phyloP scores from a whole-genome alignment of 2,797 vertebrate genomes.

The Onychomys torridus region DNA sequence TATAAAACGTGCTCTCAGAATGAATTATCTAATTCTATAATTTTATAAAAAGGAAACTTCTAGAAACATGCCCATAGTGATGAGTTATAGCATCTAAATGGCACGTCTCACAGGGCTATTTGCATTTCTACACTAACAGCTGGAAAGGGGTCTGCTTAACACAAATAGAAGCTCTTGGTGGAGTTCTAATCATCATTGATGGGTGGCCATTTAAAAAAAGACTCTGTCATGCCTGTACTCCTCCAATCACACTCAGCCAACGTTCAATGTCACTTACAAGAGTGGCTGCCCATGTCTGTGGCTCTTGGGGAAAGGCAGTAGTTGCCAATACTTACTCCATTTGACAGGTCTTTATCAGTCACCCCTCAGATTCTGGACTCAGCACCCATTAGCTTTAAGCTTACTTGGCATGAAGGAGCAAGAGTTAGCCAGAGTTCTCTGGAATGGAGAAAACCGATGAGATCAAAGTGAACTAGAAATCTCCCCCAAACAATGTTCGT shows the following conservation, averaged over 20 bases:
- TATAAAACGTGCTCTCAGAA: slow-evolving; percentile 32
- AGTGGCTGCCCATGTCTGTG: neutral
- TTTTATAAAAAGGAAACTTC: slow-evolving; percentile 29
- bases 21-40: slow-evolving; percentile 10
- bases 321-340: neutral
- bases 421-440: neutral
- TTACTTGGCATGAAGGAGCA: neutral
- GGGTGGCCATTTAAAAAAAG: neutral
- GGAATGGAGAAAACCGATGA: neutral
- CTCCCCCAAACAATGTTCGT: neutral
- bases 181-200: neutral
- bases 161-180: slow-evolving; percentile 17
- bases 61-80: slow-evolving; percentile 48
- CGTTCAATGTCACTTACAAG: neutral
- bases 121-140: slow-evolving; percentile 45
- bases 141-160: neutral
- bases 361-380: neutral
- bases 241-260: neutral
- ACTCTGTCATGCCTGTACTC: neutral
- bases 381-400: neutral
- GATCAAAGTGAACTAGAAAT: neutral
- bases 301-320: neutral
- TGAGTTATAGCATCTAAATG: slow-evolving; percentile 32
- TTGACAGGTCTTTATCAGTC: neutral
- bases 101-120: neutral